Evolutionary conservation across 1,140 invertebrate genomes (phyloP), one percentile per base, ranked within the genome.

Genomic region (Venturia canescens): DNA sequence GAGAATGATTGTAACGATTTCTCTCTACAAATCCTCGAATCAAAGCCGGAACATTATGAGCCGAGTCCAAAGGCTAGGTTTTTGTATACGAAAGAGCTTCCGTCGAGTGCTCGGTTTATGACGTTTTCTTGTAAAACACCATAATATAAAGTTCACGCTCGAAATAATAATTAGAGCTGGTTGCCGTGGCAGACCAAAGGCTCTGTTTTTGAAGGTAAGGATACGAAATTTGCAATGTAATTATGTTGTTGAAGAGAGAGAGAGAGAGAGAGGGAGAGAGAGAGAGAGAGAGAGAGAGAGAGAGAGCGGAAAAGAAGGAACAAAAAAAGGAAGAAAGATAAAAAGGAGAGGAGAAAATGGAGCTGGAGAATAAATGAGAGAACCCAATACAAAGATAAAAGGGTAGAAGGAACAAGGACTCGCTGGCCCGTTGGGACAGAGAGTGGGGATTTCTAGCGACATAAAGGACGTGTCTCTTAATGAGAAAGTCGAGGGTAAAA

Each of bases 381-480:
- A 63, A 27, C 21, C 34, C 48, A 69, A n/a, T n/a, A n/a, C n/a
- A n/a, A 57, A 29, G 27, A 50, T 77, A 77, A 63, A 78, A 76
- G 11, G 31, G 48, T 66, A 78, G 66, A 63, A 44, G 75, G 66
- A 74, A 74, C 16, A 31, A 18, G 66, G 27, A 31, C 13, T 31
- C 29, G 27, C 4, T 3, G 26, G 9, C 1, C 27, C 27, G 18
- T 5, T 57, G 66, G 15, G 66, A 67, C 23, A 13, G 16, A 15
- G 26, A 72, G 26, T 3, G 3, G 38, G 23, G 71, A 74, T 44
- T 74, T 74, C 71, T 74, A 48, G 21, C 21, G 27, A 31, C 60
- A 78, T 27, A 67, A 69, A 70, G 66, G 48, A 78, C 63, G 69
- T 27, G 44, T 38, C 77, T 78, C 66, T 78, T 67, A 78, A 78